Percentiles rank a stretch among this genome's conserved stretches.
These are phyloP conservation scores for Alca torda DNA, from an alignment of 2,797 vertebrate species.

Conservation along the genomic window DNA sequence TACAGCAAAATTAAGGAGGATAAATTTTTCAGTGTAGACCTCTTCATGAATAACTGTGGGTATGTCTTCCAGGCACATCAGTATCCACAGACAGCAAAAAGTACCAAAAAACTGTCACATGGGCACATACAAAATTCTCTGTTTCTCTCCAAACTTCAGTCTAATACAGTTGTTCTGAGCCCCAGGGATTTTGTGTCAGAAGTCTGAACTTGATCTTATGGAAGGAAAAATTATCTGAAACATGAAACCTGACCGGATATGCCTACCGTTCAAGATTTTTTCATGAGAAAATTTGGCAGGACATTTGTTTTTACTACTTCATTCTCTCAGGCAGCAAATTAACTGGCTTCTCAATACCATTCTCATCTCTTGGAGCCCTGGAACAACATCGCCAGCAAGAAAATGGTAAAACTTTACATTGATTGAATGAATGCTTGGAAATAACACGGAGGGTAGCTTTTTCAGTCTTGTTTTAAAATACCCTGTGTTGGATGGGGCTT, in stretches of 20 bases:
- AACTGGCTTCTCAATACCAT: background rate
- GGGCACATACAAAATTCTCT: background rate
- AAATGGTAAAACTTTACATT: background rate
- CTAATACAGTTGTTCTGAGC: background rate
- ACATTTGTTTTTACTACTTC: background rate
- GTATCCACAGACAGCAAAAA: background rate
- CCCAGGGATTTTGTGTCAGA: background rate
- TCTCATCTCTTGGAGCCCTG: background rate
- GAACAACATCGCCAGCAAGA: background rate
- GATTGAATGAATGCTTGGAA: background rate
- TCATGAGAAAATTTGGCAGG: background rate
- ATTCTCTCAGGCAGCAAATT: background rate
- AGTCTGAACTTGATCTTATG: background rate
- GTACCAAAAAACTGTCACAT: background rate
- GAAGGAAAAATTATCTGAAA: background rate
- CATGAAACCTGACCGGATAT: background rate
- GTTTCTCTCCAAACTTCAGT: background rate
- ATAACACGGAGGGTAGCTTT: background rate
- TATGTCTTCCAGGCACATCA: background rate
- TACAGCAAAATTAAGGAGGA: background rate
- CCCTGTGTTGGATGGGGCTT: too few species aligned
- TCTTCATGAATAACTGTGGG: accelerated
- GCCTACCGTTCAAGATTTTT: accelerated
- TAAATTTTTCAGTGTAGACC: background rate
- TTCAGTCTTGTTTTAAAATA: background rate